Percentiles rank a stretch among this genome's conserved stretches.
Conservation (phyloP, 2,888 invertebrate species). For the Tiliacea aurago region DNA sequence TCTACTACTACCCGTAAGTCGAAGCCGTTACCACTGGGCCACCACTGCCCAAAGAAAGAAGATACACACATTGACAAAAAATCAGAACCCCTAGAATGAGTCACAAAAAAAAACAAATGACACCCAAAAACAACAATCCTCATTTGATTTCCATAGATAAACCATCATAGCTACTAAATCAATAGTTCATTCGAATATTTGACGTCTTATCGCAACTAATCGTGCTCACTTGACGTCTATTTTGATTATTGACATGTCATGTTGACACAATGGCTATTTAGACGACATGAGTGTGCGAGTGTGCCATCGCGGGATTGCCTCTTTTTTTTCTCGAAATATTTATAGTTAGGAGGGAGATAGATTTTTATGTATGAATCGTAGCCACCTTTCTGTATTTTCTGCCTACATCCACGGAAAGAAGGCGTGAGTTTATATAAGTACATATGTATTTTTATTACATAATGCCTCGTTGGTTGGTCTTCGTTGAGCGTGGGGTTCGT, state of each 20-base stretch:
- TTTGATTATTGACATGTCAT: constrained; percentile 59
- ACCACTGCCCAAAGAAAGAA: background rate
- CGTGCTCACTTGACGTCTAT: constrained; percentile 60
- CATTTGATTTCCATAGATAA: constrained; percentile 50
- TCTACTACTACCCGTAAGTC: too few species aligned
- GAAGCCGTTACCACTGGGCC: too few species aligned
- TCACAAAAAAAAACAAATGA: constrained; percentile 15
- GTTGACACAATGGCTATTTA: constrained; percentile 40
- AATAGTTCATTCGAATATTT: constrained; percentile 53
- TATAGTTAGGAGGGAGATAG: too few species aligned
- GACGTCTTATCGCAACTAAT: constrained; percentile 61
- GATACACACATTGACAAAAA: background rate
- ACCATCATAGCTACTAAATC: constrained; percentile 48
- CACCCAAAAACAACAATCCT: constrained; percentile 7
- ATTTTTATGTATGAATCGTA: background rate
- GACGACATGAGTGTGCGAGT: constrained; percentile 3
- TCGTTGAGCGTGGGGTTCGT: background rate
- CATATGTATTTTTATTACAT: background rate
- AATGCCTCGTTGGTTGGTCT: background rate
- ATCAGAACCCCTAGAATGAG: background rate
- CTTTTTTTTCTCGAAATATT: background rate
- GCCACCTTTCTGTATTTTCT: too few species aligned
- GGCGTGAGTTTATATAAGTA: background rate
- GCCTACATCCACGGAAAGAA: too few species aligned
- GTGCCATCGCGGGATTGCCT: background rate